phyloP scores from a whole-genome alignment of 2,113 vertebrate species.

The Axis porcinus region DNA sequence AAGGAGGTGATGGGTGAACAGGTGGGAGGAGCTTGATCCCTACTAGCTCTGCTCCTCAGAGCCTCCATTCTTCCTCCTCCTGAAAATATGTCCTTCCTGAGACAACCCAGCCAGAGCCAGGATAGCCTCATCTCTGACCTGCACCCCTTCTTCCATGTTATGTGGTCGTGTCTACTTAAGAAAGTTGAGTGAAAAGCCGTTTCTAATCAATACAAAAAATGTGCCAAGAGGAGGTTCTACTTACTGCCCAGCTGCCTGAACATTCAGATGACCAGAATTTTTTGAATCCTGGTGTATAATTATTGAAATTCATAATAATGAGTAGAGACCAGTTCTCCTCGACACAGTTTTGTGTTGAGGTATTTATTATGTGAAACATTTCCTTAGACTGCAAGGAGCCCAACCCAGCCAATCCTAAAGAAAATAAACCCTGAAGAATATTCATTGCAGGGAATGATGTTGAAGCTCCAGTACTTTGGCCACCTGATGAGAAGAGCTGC shows the following conservation, averaged over 20 bases:
- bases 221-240: neutral
- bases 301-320: no score
- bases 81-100: neutral
- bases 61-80: neutral
- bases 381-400: neutral
- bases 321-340: neutral
- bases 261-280: neutral
- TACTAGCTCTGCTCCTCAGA: neutral
- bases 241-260: no score
- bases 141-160: neutral
- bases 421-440: neutral
- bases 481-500: neutral
- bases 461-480: neutral
- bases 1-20: neutral
- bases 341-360: neutral
- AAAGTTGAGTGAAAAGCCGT: neutral
- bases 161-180: accelerated
- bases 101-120: neutral
- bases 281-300: neutral
- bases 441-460: neutral
- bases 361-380: neutral
- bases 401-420: neutral
- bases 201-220: neutral
- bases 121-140: accelerated
- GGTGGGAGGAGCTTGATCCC: neutral